Evolutionary conservation across 2,888 invertebrate species (phyloP).

Genomic region (Athripsodes cinereus): DNA sequence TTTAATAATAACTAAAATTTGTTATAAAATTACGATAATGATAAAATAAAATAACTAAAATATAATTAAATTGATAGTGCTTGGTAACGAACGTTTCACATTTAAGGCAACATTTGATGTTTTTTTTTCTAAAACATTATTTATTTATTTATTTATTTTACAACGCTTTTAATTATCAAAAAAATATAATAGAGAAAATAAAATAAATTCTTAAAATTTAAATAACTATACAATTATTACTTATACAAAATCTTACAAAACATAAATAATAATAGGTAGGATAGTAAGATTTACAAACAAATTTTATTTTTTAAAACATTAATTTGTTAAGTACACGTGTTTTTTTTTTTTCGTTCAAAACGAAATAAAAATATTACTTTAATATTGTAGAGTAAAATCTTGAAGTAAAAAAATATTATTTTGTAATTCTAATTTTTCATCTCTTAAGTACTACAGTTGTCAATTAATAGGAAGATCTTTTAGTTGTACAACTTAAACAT

Average conservation of each 20-base stretch:
- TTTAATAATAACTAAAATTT: constrained; percentile 21
- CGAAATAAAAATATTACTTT: constrained; percentile 10
- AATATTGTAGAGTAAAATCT: constrained; percentile 3
- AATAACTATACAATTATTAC: too few relatives aligned
- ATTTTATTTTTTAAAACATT: constrained; percentile 21
- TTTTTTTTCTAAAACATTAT: constrained; percentile 15
- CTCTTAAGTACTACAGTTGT: constrained; percentile 20
- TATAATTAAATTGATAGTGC: constrained; percentile 22
- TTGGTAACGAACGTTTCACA: constrained; percentile 28
- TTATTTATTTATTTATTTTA: not conserved
- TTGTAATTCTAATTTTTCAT: not conserved
- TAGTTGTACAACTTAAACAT: too few relatives aligned
- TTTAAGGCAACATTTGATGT: constrained; percentile 27
- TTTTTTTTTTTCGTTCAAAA: constrained; percentile 8
- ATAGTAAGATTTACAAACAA: constrained; percentile 25
- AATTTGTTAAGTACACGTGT: constrained; percentile 27
- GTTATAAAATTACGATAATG: not conserved
- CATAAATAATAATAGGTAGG: constrained; percentile 30
- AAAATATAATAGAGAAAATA: constrained; percentile 21
- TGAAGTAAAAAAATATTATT: constrained; percentile 17
- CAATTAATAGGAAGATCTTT: constrained; percentile 28
- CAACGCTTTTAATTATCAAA: not conserved
- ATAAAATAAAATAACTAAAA: not conserved
- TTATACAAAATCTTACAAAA: constrained; percentile 27
- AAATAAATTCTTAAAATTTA: constrained; percentile 13